A percentile compares a stretch with the other conserved stretches of the same genome.
Conservation (phyloP, 2,888 invertebrate genomes). For the Cinara cedri region DNA sequence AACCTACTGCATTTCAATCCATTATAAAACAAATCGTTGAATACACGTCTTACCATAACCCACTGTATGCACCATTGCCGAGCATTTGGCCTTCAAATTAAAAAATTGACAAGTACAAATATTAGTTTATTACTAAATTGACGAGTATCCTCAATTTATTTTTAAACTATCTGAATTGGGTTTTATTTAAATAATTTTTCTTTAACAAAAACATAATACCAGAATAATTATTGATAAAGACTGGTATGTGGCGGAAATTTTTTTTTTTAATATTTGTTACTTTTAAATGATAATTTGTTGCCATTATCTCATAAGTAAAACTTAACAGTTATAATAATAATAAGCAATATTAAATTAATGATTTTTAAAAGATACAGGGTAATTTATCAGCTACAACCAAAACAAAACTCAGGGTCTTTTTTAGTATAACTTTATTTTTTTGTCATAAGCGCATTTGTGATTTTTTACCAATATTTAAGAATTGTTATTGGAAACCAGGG, state of each 20-base stretch:
- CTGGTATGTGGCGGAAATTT: conserved; percentile 15
- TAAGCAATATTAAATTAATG: conserved; percentile 23
- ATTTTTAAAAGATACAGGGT: conserved; percentile 40
- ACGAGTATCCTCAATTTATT: no score
- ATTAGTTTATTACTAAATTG: conserved; percentile 5
- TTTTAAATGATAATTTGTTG: conserved; percentile 2
- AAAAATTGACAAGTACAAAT: conserved; percentile 39
- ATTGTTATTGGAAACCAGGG: background rate
- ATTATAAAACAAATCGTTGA: conserved; percentile 62
- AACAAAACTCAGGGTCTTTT: conserved; percentile 16
- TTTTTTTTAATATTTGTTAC: conserved; percentile 11
- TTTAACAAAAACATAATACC: background rate
- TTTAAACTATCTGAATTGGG: no score
- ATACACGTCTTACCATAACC: conserved; percentile 57
- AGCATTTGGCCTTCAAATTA: conserved; percentile 50
- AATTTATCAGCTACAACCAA: conserved; percentile 28
- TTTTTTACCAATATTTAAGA: conserved; percentile 17
- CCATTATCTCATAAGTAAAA: conserved; percentile 20
- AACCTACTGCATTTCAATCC: conserved; percentile 61
- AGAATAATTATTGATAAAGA: conserved; percentile 3
- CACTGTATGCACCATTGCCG: conserved; percentile 36
- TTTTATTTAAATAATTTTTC: background rate
- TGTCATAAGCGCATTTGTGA: conserved; percentile 24
- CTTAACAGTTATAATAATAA: background rate
- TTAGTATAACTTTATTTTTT: conserved; percentile 4